These are phyloP conservation scores for Ceramica pisi DNA, from an alignment of 2,888 invertebrate species.

Conservation along the genomic window DNA sequence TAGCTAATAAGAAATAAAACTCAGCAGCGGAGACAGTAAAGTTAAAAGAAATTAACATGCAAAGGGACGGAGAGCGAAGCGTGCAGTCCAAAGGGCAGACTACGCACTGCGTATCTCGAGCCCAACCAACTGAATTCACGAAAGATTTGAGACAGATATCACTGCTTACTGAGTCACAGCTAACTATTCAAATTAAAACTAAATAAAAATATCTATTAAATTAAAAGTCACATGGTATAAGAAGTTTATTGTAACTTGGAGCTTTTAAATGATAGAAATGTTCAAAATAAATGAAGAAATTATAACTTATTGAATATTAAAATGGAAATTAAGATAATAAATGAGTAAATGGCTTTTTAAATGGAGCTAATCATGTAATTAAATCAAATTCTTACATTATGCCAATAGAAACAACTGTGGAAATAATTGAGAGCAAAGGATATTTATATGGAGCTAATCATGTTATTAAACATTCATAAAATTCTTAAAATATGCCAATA, in stretches of 20 bases:
- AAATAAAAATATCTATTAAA: constrained; percentile 81
- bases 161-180: constrained; percentile 79
- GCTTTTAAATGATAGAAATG: constrained; percentile 48
- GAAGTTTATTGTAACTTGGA: constrained; percentile 57
- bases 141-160: constrained; percentile 76
- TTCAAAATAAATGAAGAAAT: constrained; percentile 58
- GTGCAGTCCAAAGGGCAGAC: constrained; percentile 34
- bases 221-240: constrained; percentile 70
- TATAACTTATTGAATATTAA: constrained; percentile 62
- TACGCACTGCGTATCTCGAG: constrained; percentile 47
- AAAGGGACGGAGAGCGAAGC: constrained; percentile 48
- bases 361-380: constrained; percentile 39
- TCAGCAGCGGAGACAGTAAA: constrained; percentile 78
- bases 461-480: constrained; percentile 52
- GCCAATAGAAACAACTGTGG: constrained; percentile 1
- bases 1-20: constrained; percentile 82
- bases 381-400: constrained; percentile 27
- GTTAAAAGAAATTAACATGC: constrained; percentile 58
- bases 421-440: constrained; percentile 42
- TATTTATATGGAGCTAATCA: constrained; percentile 49
- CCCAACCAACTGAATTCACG: constrained; percentile 64
- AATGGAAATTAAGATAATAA: constrained; percentile 17
- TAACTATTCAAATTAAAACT: constrained; percentile 79
- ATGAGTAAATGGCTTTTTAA: constrained; percentile 38
- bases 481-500: constrained; percentile 51